These are phyloP conservation scores for Sebastolobus alascanus DNA, from an alignment of 2,797 vertebrate species.

Conservation along the genomic window DNA sequence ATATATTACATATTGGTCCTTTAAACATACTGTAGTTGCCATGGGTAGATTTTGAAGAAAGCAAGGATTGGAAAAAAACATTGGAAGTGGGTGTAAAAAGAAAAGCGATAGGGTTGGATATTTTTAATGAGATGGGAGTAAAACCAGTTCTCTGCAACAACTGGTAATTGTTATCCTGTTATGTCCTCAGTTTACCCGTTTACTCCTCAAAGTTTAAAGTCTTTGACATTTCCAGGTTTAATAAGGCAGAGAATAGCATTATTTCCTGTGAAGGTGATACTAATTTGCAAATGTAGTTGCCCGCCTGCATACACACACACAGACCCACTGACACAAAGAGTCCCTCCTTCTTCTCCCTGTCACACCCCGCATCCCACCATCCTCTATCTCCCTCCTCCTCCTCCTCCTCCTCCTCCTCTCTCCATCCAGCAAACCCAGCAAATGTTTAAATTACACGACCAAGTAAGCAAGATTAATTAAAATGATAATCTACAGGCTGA, in stretches of 20 bases:
- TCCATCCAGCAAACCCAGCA: constrained; percentile 74
- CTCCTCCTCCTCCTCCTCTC: constrained; percentile 4
- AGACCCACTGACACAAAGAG: constrained; percentile 47
- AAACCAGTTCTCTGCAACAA: not conserved
- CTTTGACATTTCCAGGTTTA: constrained; percentile 25
- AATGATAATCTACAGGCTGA: constrained; percentile 86
- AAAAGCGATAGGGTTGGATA: not conserved
- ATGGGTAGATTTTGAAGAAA: not conserved
- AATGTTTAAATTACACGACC: constrained; percentile 90
- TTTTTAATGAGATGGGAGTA: not conserved
- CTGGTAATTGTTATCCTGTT: constrained; percentile 17
- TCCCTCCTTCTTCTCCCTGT: constrained; percentile 51
- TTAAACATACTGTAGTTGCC: not conserved
- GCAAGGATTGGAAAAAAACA: not conserved
- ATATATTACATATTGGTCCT: no score
- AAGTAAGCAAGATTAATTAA: constrained; percentile 90
- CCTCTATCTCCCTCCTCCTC: constrained; percentile 49
- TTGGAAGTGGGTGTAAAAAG: not conserved
- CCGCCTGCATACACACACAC: constrained; percentile 39
- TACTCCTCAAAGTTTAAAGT: constrained; percentile 36
- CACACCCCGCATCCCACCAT: constrained; percentile 52
- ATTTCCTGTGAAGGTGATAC: constrained; percentile 55
- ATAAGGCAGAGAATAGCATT: constrained; percentile 45
- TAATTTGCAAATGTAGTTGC: constrained; percentile 53
- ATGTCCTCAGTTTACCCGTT: constrained; percentile 26